Evolutionary conservation across 2,888 invertebrate species (phyloP).

Genomic region (Pegoplata infirma): DNA sequence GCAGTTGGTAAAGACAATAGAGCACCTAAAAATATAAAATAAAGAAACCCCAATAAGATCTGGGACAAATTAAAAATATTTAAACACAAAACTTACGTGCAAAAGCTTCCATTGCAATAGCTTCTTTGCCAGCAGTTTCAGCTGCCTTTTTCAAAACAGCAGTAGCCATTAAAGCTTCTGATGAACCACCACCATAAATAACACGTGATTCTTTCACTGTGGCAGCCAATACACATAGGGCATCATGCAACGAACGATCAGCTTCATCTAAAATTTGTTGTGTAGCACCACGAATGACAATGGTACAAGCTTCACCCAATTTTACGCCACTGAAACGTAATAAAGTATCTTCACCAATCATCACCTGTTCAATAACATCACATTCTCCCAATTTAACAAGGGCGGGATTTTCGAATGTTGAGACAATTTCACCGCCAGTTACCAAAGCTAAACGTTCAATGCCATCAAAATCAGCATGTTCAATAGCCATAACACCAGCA

Average conservation of each 20-base stretch:
- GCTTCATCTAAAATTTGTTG: slow-evolving; percentile 99
- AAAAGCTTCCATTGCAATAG: slow-evolving; percentile 97
- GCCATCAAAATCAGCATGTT: slow-evolving; percentile 99
- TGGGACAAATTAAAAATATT: neutral
- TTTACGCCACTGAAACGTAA: slow-evolving; percentile 96
- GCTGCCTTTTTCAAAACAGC: slow-evolving; percentile 91
- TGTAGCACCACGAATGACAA: slow-evolving; percentile 98
- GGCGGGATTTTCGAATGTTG: slow-evolving; percentile 97
- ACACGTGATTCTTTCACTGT: slow-evolving; percentile 96
- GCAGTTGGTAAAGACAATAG: slow-evolving; percentile 94
- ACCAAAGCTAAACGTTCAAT: slow-evolving; percentile 98
- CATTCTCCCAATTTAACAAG: slow-evolving; percentile 95
- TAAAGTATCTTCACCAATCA: slow-evolving; percentile 98
- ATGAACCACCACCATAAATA: slow-evolving; percentile 95
- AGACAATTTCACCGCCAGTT: slow-evolving; percentile 98
- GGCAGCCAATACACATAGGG: slow-evolving; percentile 96
- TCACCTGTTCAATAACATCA: slow-evolving; percentile 94
- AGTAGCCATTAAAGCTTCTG: slow-evolving; percentile 98
- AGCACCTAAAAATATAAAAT: slow-evolving; percentile 79
- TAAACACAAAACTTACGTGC: slow-evolving; percentile 79
- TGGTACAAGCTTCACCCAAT: slow-evolving; percentile 97
- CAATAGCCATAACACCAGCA: slow-evolving; percentile 98
- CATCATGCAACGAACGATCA: slow-evolving; percentile 98
- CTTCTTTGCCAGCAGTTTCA: slow-evolving; percentile 96
- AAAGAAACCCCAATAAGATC: neutral